These are phyloP conservation scores for Babyrousa celebensis DNA, from an alignment of 2,797 vertebrate genomes.

Conservation along the genomic window DNA sequence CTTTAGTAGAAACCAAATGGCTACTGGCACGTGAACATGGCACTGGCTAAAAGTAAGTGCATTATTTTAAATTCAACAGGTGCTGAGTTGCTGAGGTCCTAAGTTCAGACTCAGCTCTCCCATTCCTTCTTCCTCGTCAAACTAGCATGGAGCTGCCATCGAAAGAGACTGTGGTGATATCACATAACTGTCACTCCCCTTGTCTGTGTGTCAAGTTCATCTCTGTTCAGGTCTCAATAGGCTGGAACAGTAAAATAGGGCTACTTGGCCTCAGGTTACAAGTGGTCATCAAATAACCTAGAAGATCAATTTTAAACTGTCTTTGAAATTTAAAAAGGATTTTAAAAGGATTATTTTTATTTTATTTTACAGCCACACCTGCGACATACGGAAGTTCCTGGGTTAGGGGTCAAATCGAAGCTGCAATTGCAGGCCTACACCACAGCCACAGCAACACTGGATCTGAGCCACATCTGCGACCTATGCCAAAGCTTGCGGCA, in stretches of 20 bases:
- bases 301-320: slow-evolving; percentile 22
- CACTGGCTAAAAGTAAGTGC: not conserved
- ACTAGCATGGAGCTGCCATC: not conserved
- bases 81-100: not conserved
- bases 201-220: not conserved
- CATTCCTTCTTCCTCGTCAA: not conserved
- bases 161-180: not conserved
- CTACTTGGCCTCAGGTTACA: not conserved
- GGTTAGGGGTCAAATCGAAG: too few relatives aligned
- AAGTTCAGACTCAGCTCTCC: not conserved
- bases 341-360: too few relatives aligned
- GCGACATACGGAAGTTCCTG: too few relatives aligned
- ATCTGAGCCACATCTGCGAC: too few relatives aligned
- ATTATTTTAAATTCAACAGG: too few relatives aligned
- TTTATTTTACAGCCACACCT: too few relatives aligned
- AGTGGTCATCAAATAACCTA: slow-evolving; percentile 24
- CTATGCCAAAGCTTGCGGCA: too few relatives aligned
- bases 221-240: not conserved
- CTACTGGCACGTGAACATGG: not conserved
- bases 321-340: slow-evolving; percentile 40
- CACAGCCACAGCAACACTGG: too few relatives aligned
- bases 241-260: not conserved
- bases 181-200: not conserved
- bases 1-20: not conserved
- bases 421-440: too few relatives aligned